phyloP scores from a whole-genome alignment of 2,797 vertebrate species.

The Ctenosaura bakeri region DNA sequence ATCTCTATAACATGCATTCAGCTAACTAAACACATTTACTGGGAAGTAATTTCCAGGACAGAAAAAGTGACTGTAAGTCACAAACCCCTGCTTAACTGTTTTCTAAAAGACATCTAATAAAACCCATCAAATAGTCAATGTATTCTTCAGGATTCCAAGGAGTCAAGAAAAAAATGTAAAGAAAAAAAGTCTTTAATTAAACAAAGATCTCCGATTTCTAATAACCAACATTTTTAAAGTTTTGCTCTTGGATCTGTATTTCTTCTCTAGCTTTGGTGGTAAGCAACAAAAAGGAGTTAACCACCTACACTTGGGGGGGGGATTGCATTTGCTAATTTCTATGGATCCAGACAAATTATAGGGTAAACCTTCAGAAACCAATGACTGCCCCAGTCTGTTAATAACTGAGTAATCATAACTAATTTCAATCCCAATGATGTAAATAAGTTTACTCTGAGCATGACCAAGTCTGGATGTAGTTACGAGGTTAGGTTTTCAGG shows the following conservation, averaged over 20 bases:
- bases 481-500: slow-evolving; percentile 26
- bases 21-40: background rate
- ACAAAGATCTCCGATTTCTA: background rate
- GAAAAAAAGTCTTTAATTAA: background rate
- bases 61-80: background rate
- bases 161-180: background rate
- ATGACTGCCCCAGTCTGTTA: background rate
- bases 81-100: background rate
- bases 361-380: background rate
- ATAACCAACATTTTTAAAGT: background rate
- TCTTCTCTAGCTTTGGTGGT: background rate
- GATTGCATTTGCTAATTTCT: slow-evolving; percentile 61
- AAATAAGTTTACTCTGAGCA: no score
- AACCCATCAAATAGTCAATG: background rate
- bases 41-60: background rate
- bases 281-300: background rate
- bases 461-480: background rate
- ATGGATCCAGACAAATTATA: background rate
- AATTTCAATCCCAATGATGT: no score
- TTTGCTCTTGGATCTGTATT: background rate
- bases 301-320: background rate
- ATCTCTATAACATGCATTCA: no score
- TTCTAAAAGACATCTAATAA: background rate
- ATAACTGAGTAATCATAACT: no score
- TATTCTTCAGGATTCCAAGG: background rate